Percentiles rank a stretch among this genome's conserved stretches.
phyloP scores from a whole-genome alignment of 30 jellyfish, hydroid and myxozoan genomes.

The Pseudorhiza aurosa region DNA sequence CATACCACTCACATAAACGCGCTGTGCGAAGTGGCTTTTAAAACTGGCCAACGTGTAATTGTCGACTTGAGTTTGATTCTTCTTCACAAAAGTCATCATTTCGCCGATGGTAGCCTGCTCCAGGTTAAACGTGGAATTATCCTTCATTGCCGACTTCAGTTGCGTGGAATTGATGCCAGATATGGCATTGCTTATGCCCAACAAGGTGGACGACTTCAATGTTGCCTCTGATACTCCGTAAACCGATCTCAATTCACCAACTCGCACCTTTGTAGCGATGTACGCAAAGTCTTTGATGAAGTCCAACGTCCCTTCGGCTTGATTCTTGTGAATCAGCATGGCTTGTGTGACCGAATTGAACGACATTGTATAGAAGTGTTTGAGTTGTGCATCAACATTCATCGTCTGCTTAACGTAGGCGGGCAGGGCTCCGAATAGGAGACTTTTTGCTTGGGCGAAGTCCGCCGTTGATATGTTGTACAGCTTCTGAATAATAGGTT shows the following conservation, averaged over 20 bases:
- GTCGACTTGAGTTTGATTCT: background rate
- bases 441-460: background rate
- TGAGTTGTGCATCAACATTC: background rate
- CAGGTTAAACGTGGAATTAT: background rate
- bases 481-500: background rate
- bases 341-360: slow-evolving; percentile 21
- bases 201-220: background rate
- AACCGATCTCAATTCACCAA: background rate
- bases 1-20: background rate
- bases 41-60: background rate
- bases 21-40: background rate
- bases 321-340: slow-evolving; percentile 15
- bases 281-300: slow-evolving; percentile 16
- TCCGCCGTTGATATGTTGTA: background rate
- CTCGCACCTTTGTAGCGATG: background rate
- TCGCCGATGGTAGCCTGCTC: background rate
- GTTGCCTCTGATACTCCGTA: background rate
- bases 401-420: background rate
- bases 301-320: slow-evolving; percentile 7
- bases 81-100: background rate
- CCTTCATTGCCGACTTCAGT: background rate
- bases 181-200: background rate
- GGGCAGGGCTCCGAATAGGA: background rate
- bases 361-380: slow-evolving; percentile 47
- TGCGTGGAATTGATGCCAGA: slow-evolving; percentile 5